Evolutionary conservation across 2,797 vertebrate genomes (phyloP), one percentile per base, ranked within the genome.

Genomic region (Acomys russatus): DNA sequence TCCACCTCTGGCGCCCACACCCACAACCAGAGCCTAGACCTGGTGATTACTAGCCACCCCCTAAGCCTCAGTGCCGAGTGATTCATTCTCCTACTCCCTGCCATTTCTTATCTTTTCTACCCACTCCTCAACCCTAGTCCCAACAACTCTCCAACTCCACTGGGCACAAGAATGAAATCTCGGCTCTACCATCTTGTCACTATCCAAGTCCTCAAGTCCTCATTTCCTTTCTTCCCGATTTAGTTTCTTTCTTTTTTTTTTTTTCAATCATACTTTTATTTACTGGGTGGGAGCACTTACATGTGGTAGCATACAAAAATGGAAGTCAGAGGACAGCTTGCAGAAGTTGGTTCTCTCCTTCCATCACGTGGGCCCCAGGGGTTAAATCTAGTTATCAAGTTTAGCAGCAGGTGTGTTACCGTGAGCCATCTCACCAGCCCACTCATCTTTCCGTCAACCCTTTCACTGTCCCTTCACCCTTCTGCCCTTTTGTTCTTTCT

Each of bases 51-150:
- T 77, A 61, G 56, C 51, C 0, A 44, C 51, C n/a, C 88, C n/a
- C 76, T 91, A n/a, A 74, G 54, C 49, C 85, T 86, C 80, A 35
- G 1, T 78, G 54, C 90, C 71, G 84, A 59, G 54, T 74, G 80
- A 90, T 49, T 70, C 44, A 90, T 59, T 56, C 59, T 85, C 61
- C 68, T 54, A 11, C 15, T n/a, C 70, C 44, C 33, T 73, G 18
- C 5, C 33, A 90, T 93, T 91, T 91, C 61, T 76, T 76, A 66
- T 66, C 61, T 63, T 92, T 90, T 71, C 77, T 94, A 20, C 30
- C 90, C 22, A 74, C n/a, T 79, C 68, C 85, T 94, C 18, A 92
- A 94, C 61, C 38, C 68, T 35, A 88, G 79, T 35, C 84, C 63
- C 12, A 20, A 49, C 30, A 96, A 82, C 8, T 78, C 86, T 92